Percentiles rank a stretch among this genome's conserved stretches.
phyloP scores from a whole-genome alignment of 2,888 invertebrate genomes.

The Sminthurides aquaticus region DNA sequence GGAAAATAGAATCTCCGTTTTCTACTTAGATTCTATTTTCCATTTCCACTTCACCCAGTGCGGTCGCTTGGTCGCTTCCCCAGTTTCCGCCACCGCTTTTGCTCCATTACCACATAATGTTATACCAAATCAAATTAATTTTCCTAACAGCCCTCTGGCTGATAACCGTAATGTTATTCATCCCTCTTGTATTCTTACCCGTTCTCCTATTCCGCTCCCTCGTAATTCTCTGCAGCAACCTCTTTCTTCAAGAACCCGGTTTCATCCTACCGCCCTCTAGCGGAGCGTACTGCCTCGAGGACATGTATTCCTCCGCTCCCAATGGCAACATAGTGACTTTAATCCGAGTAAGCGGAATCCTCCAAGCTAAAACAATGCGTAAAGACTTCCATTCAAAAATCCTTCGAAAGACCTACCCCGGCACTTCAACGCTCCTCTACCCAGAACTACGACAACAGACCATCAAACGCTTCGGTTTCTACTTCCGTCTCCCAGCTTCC shows the following conservation, averaged over 20 bases:
- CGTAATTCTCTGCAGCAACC: background rate
- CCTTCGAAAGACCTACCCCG: background rate
- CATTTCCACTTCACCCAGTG: too few relatives aligned
- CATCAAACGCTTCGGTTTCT: background rate
- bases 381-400: background rate
- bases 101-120: too few relatives aligned
- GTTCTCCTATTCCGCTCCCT: background rate
- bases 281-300: background rate
- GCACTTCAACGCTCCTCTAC: background rate
- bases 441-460: slow-evolving; percentile 7
- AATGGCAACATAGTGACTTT: slow-evolving; percentile 1
- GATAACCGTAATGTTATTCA: background rate
- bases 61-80: too few relatives aligned
- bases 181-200: background rate
- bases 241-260: background rate
- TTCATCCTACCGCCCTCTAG: background rate
- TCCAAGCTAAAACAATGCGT: background rate
- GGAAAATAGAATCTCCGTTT: too few relatives aligned
- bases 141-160: background rate
- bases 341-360: background rate
- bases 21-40: too few relatives aligned
- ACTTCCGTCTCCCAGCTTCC: background rate
- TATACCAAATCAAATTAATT: too few relatives aligned
- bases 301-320: background rate
- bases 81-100: too few relatives aligned